phyloP scores from a whole-genome alignment of 2,797 vertebrate genomes.

The Onychomys arenicola region DNA sequence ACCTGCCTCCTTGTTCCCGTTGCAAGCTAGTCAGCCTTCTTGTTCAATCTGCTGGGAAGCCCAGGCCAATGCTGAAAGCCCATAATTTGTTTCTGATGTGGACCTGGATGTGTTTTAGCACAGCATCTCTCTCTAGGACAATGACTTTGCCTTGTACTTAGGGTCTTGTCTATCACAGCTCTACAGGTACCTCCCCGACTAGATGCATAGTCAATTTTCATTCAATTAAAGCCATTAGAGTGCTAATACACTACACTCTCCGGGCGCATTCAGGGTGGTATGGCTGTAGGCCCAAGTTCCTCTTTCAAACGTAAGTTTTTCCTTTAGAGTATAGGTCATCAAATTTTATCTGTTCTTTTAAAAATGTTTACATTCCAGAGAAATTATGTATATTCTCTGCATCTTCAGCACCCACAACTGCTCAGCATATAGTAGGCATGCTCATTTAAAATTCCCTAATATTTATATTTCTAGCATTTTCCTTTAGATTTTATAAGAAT shows the following conservation, averaged over 20 bases:
- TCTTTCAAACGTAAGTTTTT: slow-evolving; percentile 1
- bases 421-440: not conserved
- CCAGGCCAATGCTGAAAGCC: not conserved
- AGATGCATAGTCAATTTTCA: not conserved
- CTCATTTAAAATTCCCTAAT: not conserved
- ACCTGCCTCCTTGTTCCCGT: not conserved
- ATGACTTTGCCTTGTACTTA: not conserved
- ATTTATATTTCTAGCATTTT: not conserved
- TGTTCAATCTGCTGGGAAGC: not conserved
- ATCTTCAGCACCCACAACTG: not conserved
- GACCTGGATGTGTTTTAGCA: not conserved
- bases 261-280: not conserved
- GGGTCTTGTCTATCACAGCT: not conserved
- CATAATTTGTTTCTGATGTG: not conserved
- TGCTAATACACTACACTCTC: not conserved
- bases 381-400: not conserved
- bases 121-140: not conserved
- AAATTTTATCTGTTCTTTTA: not conserved
- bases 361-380: not conserved
- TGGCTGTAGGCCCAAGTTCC: not conserved
- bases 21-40: not conserved
- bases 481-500: slow-evolving; percentile 35
- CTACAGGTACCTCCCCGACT: not conserved
- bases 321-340: not conserved
- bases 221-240: slow-evolving; percentile 35